Conservation (phyloP, 1,140 invertebrate species). For the Tyrophagus putrescentiae region DNA sequence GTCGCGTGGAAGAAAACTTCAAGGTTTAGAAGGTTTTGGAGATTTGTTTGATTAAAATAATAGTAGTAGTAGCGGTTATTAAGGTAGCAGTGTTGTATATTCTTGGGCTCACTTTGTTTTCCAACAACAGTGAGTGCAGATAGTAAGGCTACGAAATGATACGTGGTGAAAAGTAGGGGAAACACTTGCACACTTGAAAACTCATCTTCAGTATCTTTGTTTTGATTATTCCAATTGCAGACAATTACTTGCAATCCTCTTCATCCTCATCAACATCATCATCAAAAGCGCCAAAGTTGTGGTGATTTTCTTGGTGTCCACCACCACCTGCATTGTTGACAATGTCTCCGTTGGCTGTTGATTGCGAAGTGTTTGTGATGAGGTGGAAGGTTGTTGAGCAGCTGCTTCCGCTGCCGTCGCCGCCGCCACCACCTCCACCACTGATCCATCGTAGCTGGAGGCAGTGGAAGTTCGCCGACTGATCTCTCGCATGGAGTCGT, state of each 20-base stretch:
- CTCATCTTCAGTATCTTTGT: too few species aligned
- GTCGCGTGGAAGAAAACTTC: too few species aligned
- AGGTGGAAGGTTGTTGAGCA: background rate
- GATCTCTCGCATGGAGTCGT: slow-evolving; percentile 1
- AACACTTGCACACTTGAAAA: background rate
- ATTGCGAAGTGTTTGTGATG: background rate
- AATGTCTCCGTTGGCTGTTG: background rate
- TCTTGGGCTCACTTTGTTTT: background rate
- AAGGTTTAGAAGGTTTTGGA: too few species aligned
- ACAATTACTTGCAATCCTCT: slow-evolving; percentile 1
- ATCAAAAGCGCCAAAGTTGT: background rate
- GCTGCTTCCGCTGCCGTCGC: background rate
- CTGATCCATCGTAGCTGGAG: background rate
- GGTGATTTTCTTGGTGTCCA: too few species aligned
- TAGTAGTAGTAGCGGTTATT: too few species aligned
- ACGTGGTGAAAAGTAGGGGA: background rate
- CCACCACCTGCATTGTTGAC: too few species aligned
- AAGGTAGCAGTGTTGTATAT: too few species aligned
- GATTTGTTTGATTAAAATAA: too few species aligned
- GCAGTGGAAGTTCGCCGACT: background rate
- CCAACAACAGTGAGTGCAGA: background rate
- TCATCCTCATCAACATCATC: background rate
- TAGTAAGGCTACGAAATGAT: background rate
- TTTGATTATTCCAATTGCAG: background rate
- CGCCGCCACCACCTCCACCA: background rate